Percentiles rank a stretch among this genome's conserved stretches.
Conservation (phyloP, 2,797 vertebrate genomes). For the Esox lucius region DNA sequence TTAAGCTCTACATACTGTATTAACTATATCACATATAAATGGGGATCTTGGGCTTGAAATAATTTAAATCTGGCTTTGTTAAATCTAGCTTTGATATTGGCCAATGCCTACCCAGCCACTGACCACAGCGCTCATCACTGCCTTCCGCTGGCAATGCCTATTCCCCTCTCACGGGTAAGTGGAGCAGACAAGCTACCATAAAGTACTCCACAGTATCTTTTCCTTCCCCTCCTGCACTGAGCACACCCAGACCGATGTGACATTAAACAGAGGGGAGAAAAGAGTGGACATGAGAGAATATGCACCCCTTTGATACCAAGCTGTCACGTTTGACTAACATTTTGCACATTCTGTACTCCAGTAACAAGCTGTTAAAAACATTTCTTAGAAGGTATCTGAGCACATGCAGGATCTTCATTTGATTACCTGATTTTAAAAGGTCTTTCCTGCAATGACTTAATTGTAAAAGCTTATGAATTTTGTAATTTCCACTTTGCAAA, state of each 20-base stretch:
- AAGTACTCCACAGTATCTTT: neutral
- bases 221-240: conserved; percentile 1
- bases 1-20: too few relatives aligned
- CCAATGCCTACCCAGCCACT: too few relatives aligned
- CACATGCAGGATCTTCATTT: too few relatives aligned
- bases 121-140: too few relatives aligned
- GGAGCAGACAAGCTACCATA: neutral
- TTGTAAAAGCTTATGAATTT: too few relatives aligned
- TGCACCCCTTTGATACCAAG: conserved; percentile 20
- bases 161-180: neutral
- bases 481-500: too few relatives aligned
- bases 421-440: too few relatives aligned
- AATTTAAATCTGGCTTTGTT: too few relatives aligned
- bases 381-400: neutral
- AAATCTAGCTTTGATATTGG: too few relatives aligned
- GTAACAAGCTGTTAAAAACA: neutral
- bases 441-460: too few relatives aligned
- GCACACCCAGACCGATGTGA: conserved; percentile 33
- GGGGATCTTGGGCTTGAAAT: too few relatives aligned
- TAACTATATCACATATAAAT: too few relatives aligned
- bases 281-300: conserved; percentile 1
- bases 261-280: conserved; percentile 14
- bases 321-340: neutral
- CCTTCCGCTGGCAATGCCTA: conserved; percentile 38
- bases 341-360: neutral